phyloP scores from a whole-genome alignment of 2,888 invertebrate species.

The Noctua janthina region DNA sequence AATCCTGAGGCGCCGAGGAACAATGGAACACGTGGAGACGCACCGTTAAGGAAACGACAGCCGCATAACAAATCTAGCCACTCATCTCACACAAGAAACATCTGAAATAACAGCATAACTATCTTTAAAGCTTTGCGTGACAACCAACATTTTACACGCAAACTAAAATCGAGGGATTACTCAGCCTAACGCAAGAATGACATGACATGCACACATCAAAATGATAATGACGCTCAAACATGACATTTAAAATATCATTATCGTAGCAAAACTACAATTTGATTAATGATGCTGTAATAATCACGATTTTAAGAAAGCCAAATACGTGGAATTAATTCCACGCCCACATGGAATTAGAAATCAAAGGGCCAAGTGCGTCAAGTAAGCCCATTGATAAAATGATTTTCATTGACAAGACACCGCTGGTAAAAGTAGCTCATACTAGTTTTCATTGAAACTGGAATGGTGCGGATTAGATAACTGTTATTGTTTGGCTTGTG shows the following conservation, averaged over 20 bases:
- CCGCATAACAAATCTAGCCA: conserved; percentile 67
- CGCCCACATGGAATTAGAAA: conserved; percentile 70
- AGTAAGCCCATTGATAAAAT: conserved; percentile 76
- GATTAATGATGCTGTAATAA: conserved; percentile 62
- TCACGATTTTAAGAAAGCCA: conserved; percentile 31
- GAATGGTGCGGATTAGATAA: conserved; percentile 65
- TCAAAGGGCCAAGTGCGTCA: conserved; percentile 65
- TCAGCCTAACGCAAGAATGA: conserved; percentile 63
- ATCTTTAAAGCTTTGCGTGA: conserved; percentile 79
- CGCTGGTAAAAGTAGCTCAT: conserved; percentile 67
- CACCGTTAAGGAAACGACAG: conserved; percentile 75
- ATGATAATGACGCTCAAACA: conserved; percentile 69
- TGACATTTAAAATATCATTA: conserved; percentile 70
- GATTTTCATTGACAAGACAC: conserved; percentile 77
- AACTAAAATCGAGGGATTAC: conserved; percentile 67
- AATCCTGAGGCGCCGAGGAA: conserved; percentile 72
- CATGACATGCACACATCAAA: conserved; percentile 74
- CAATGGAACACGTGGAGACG: conserved; percentile 79
- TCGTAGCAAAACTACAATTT: conserved; percentile 54
- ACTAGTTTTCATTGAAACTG: conserved; percentile 52
- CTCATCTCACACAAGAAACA: conserved; percentile 52
- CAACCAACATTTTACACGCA: conserved; percentile 70
- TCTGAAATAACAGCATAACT: conserved; percentile 81
- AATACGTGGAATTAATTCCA: conserved; percentile 57
- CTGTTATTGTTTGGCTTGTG: conserved; percentile 42